A percentile compares a stretch with the other conserved stretches of the same genome.
Conservation (phyloP, 2,888 invertebrate genomes). For the Tenthredo scrophulariae region DNA sequence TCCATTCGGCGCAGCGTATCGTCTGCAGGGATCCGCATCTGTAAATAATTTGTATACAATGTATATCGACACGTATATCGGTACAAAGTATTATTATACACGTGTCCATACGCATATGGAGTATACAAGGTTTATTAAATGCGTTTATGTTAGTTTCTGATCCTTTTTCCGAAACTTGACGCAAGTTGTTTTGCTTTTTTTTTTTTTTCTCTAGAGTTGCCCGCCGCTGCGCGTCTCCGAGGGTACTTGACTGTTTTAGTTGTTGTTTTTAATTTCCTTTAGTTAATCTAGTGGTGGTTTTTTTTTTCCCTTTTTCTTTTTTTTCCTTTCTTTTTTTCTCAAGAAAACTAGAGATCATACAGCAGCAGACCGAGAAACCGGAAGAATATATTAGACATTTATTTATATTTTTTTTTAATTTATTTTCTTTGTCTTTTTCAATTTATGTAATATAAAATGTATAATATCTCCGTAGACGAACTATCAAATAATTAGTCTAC, state of each 20-base stretch:
- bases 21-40: constrained; percentile 1
- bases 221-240: constrained; percentile 10
- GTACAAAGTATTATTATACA: background rate
- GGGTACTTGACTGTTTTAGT: constrained; percentile 31
- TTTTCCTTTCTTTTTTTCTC: background rate
- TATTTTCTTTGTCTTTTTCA: background rate
- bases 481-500: constrained; percentile 4
- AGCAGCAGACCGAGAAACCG: background rate
- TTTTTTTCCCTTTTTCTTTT: background rate
- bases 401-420: too few relatives aligned
- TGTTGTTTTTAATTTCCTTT: constrained; percentile 21
- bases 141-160: background rate
- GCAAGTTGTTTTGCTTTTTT: background rate
- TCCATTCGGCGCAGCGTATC: background rate
- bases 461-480: background rate
- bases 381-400: background rate
- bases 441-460: background rate
- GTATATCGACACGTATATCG: background rate
- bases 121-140: background rate
- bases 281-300: background rate
- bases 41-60: background rate
- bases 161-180: constrained; percentile 1
- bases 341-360: background rate
- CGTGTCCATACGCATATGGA: background rate
- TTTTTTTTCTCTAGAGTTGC: background rate